Evolutionary conservation across 2,797 vertebrate genomes (phyloP).

Genomic region (Melopsittacus undulatus): DNA sequence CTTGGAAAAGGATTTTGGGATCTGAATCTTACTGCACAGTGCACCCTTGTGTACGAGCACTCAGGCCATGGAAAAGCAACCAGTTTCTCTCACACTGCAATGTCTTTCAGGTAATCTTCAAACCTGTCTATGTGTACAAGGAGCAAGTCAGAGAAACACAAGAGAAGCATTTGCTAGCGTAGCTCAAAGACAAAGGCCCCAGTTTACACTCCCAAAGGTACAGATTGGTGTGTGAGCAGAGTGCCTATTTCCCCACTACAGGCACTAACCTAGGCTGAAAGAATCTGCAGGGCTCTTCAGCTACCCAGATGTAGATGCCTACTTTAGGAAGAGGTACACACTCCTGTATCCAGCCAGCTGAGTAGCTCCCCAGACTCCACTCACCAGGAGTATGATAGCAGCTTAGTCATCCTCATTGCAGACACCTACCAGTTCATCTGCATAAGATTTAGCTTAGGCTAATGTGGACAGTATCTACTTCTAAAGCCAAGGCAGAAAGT

Average conservation of each 20-base stretch:
- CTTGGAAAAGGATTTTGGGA: background rate
- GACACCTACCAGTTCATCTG: background rate
- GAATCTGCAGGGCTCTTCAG: background rate
- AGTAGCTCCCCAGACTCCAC: background rate
- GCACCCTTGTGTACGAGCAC: background rate
- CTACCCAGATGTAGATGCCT: background rate
- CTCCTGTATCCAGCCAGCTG: background rate
- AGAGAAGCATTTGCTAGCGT: background rate
- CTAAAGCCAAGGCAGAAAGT: background rate
- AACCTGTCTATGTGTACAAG: background rate
- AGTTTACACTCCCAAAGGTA: background rate
- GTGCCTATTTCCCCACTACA: background rate
- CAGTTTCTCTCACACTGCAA: background rate
- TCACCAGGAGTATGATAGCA: background rate
- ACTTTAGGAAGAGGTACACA: background rate
- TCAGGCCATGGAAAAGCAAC: background rate
- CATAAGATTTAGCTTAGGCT: background rate
- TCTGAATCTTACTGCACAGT: background rate
- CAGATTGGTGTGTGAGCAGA: background rate
- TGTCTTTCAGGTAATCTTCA: background rate
- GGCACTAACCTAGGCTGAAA: background rate
- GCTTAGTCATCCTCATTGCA: background rate
- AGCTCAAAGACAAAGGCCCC: background rate
- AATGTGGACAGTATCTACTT: fast-evolving
- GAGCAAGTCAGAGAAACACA: background rate